phyloP scores from a whole-genome alignment of 1,140 invertebrate genomes.

The Pentalonia nigronervosa region DNA sequence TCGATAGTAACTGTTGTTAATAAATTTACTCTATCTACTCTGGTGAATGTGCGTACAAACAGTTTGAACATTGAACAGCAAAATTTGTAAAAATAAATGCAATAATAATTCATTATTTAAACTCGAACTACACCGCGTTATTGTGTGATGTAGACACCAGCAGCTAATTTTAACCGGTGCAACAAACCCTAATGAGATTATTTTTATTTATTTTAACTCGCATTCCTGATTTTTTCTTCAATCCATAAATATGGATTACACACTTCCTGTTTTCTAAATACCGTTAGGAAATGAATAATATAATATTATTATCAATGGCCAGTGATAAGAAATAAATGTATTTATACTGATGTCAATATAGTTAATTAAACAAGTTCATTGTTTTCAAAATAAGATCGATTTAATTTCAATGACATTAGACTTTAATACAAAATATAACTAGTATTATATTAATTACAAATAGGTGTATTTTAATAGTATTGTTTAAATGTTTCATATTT shows the following conservation, averaged over 20 bases:
- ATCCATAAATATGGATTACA: neutral
- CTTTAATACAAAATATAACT: no score
- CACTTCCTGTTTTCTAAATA: neutral
- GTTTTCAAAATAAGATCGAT: neutral
- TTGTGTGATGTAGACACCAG: neutral
- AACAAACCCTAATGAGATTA: neutral
- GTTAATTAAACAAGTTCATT: neutral
- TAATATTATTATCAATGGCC: neutral
- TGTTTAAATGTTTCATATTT: no score
- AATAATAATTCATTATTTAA: neutral
- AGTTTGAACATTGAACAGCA: neutral
- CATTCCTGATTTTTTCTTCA: neutral
- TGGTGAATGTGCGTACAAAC: neutral
- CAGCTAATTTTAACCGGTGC: neutral
- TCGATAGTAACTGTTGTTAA: neutral
- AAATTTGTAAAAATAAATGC: neutral
- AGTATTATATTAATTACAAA: no score
- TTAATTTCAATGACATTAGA: neutral
- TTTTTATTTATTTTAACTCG: neutral
- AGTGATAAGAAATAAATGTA: neutral
- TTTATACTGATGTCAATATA: neutral
- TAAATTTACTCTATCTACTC: neutral
- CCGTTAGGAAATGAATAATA: neutral
- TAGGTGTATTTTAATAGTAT: no score
- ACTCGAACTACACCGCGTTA: neutral